A percentile compares a stretch with the other conserved stretches of the same genome.
Conservation (phyloP, 1,140 invertebrate genomes). For the Antheraea mylitta region DNA sequence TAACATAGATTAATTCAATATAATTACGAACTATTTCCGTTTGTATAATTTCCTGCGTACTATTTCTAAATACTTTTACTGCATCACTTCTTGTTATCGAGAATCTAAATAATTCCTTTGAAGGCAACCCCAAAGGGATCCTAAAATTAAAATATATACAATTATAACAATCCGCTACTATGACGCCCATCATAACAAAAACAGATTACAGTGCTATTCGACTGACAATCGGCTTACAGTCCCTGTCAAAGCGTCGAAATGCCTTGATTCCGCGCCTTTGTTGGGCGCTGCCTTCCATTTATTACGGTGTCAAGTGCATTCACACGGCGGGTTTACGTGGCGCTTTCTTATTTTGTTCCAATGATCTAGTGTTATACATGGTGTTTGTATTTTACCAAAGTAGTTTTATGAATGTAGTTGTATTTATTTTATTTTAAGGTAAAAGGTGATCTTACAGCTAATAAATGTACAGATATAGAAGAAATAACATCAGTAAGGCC, state of each 20-base stretch:
- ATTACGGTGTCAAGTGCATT: constrained; percentile 58
- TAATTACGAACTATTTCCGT: too few relatives aligned
- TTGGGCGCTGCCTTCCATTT: constrained; percentile 45
- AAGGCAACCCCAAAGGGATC: neutral
- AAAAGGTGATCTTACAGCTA: too few relatives aligned
- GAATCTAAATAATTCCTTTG: too few relatives aligned
- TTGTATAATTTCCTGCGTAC: too few relatives aligned
- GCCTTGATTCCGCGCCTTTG: constrained; percentile 36
- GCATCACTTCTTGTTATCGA: too few relatives aligned
- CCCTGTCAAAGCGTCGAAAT: constrained; percentile 28
- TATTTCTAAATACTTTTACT: too few relatives aligned
- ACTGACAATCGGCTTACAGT: constrained; percentile 49
- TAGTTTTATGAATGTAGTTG: neutral
- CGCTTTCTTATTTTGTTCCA: constrained; percentile 40
- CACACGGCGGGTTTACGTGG: constrained; percentile 44
- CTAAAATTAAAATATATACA: neutral
- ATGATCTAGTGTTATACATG: constrained; percentile 30
- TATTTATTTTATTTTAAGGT: too few relatives aligned
- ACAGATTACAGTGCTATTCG: constrained; percentile 38
- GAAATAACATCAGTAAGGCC: too few relatives aligned
- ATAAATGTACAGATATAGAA: too few relatives aligned
- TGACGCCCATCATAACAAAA: constrained; percentile 33
- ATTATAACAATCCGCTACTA: constrained; percentile 11
- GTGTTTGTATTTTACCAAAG: neutral
- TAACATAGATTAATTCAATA: too few relatives aligned